Evolutionary conservation across 2,113 vertebrate species (phyloP).

Genomic region (Alethe castanea): DNA sequence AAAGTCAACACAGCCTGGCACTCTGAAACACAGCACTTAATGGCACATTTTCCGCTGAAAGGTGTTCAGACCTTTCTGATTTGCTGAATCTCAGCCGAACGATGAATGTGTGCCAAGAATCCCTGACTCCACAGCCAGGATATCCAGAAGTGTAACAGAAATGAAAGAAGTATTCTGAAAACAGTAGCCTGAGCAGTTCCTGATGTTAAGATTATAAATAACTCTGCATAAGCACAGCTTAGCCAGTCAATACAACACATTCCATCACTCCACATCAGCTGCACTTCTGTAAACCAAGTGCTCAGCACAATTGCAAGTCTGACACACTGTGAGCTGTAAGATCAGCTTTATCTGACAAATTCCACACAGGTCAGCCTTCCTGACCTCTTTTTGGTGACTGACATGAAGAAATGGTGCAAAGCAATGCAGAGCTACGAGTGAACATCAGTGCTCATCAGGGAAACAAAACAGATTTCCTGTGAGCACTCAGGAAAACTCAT

Average conservation of each 20-base stretch:
- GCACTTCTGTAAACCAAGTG: neutral
- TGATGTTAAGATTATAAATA: neutral
- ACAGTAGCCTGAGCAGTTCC: neutral
- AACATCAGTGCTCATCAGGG: neutral
- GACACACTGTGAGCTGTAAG: neutral
- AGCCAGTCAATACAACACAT: neutral
- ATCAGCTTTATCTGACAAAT: slow-evolving; percentile 9
- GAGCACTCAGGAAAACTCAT: neutral
- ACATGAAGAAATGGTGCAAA: neutral
- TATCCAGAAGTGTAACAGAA: neutral
- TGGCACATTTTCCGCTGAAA: neutral
- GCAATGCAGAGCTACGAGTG: neutral
- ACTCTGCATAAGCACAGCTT: neutral
- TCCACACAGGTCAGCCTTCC: neutral
- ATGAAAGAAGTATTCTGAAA: neutral
- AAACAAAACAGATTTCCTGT: neutral
- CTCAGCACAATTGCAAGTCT: slow-evolving; percentile 19
- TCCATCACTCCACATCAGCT: neutral
- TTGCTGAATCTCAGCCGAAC: neutral
- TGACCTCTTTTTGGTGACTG: neutral
- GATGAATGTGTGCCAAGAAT: neutral
- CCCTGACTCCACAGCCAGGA: neutral
- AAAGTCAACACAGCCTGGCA: neutral
- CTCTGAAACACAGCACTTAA: neutral
- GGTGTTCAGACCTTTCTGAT: neutral